Evolutionary conservation across 1,140 invertebrate genomes (phyloP).

Genomic region (Drosophila willistoni): DNA sequence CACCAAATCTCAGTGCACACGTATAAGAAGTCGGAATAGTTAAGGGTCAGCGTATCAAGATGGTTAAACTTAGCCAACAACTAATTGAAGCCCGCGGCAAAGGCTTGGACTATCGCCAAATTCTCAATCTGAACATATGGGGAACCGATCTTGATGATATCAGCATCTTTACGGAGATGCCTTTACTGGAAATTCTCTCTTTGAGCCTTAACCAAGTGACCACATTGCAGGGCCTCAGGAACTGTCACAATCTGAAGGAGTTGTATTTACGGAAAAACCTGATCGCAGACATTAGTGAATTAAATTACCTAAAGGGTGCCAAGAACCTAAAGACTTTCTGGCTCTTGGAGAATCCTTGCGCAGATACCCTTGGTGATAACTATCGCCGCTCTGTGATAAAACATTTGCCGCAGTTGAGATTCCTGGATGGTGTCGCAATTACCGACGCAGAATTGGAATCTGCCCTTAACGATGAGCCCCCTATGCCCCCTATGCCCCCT

Average conservation of each 20-base stretch:
- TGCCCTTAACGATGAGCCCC: neutral
- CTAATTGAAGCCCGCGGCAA: neutral
- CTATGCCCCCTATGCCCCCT: no score
- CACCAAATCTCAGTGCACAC: no score
- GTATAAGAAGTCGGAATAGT: no score
- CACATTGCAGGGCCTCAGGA: neutral
- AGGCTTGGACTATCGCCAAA: neutral
- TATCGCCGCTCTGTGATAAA: neutral
- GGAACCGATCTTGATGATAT: neutral
- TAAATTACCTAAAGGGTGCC: neutral
- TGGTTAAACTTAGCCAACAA: neutral
- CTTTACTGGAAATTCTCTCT: neutral
- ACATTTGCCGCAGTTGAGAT: neutral
- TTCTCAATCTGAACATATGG: neutral
- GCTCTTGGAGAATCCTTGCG: neutral
- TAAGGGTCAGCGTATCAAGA: neutral
- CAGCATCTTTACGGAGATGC: neutral
- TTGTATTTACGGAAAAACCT: neutral
- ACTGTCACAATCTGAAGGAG: neutral
- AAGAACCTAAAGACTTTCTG: neutral
- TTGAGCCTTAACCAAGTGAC: neutral
- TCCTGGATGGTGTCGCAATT: neutral
- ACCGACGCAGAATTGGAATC: neutral
- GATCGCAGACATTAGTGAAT: neutral
- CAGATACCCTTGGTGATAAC: neutral